Conservation (phyloP, 2,888 invertebrate genomes). For the Tridacna gigas region DNA sequence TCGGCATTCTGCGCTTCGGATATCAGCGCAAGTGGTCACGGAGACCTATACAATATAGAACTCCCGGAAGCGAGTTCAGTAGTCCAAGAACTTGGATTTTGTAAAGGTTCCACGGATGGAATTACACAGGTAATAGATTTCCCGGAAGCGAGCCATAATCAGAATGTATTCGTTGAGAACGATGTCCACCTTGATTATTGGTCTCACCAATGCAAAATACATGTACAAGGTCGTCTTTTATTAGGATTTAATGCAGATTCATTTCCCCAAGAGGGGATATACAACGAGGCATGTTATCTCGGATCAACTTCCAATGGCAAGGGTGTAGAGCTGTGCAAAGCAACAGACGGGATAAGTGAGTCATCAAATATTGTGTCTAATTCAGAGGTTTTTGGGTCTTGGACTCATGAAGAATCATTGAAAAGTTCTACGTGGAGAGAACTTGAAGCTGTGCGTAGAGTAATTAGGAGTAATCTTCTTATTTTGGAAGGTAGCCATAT, state of each 20-base stretch:
- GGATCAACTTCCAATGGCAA: not conserved
- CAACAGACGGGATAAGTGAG: not conserved
- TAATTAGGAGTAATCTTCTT: not conserved
- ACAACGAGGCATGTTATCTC: not conserved
- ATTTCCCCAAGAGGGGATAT: not conserved
- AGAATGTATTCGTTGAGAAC: not conserved
- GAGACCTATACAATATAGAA: not conserved
- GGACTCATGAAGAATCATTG: not conserved
- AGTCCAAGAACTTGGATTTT: not conserved
- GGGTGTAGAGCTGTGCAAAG: not conserved
- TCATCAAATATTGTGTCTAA: not conserved
- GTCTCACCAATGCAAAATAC: not conserved
- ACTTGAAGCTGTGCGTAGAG: not conserved
- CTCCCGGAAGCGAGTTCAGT: not conserved
- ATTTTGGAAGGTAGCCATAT: too few species aligned
- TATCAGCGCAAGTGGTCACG: too few species aligned
- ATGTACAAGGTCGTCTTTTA: too few species aligned
- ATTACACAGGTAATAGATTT: not conserved
- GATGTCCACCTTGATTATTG: not conserved
- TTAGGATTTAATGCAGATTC: too few species aligned
- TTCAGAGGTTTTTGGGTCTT: not conserved
- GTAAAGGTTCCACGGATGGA: not conserved
- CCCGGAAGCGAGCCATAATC: not conserved
- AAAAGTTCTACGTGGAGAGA: slow-evolving; percentile 6
- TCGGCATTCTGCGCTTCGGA: too few species aligned